Conservation (phyloP, 2,113 vertebrate species). For the Boulengeromyrus knoepffleri region DNA sequence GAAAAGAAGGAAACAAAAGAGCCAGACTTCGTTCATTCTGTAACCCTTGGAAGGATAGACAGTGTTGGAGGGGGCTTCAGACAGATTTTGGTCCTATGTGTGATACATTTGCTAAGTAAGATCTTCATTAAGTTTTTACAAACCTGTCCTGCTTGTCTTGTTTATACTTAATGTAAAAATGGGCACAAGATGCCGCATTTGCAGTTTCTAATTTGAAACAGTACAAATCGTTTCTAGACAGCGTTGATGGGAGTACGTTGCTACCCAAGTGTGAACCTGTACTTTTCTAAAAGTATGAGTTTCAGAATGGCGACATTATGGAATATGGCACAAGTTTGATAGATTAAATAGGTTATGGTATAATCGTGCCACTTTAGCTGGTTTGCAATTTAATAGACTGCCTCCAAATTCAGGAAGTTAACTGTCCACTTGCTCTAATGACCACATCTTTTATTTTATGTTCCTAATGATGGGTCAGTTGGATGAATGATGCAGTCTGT, state of each 20-base stretch:
- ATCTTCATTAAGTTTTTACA: conserved; percentile 17
- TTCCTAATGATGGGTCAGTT: background rate
- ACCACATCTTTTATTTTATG: background rate
- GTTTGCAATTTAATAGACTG: conserved; percentile 58
- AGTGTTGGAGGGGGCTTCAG: conserved; percentile 9
- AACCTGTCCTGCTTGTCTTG: conserved; percentile 28
- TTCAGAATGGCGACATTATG: background rate
- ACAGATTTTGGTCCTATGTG: conserved; percentile 5
- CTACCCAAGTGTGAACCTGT: background rate
- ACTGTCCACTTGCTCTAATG: background rate
- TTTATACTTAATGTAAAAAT: background rate
- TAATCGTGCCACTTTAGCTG: conserved; percentile 59
- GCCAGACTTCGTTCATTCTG: conserved; percentile 16
- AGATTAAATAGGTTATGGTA: conserved; percentile 68
- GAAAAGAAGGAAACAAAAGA: conserved; percentile 23
- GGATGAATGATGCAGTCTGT: background rate
- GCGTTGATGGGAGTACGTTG: background rate
- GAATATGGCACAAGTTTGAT: conserved; percentile 34
- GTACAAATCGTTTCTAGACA: background rate
- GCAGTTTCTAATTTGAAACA: background rate
- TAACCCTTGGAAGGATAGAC: conserved; percentile 23
- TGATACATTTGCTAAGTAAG: conserved; percentile 19
- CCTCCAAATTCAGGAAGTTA: background rate
- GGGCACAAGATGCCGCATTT: background rate
- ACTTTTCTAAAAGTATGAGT: background rate